Evolutionary conservation across 2,113 vertebrate species (phyloP), one percentile per base, ranked within the genome.

Genomic region (Octodon degus): DNA sequence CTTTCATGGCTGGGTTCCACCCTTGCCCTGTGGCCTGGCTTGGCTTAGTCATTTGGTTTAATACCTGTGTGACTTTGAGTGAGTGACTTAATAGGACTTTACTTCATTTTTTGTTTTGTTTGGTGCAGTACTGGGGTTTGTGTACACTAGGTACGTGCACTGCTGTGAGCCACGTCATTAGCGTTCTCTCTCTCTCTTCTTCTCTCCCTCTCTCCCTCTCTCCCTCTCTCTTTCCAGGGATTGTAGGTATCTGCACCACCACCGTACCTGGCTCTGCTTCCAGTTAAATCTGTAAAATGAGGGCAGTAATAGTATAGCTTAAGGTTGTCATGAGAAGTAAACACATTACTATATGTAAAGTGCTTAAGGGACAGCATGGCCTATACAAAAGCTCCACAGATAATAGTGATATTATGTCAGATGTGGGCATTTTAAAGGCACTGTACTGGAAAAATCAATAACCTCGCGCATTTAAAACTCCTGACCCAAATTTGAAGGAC

Each of bases 381-480:
- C 67, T 19, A 16, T 58, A 63, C n/a, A 13, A 37, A 90, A 20
- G 27, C 10, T 82, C 67, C 24, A 10, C 34, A n/a, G 81, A 32
- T 53, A n/a, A n/a, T 53, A 77, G 27, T 53, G 32, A n/a, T 47
- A 77, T 67, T 63, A 30, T 55, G 50, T 84, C 84, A 92, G 25
- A 43, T 65, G 27, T 91, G 67, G n/a, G 0, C 93, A 77, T 67
- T 95, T 89, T 95, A 76, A 89, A 43, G 47, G n/a, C 47, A 74
- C 47, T 62, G 9, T 17, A 58, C 76, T 88, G 11, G 84, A 89
- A 80, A 80, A 81, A 77, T 37, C 68, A 87, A 30, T 91, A 34
- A 95, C 90, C 72, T n/a, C 22, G 58, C 37, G 62, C 74, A 90
- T 89, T 60, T 74, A 72, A 96, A 79, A 72, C 50, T 86, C 12